Conservation (phyloP, 2,797 vertebrate species). For the Acrossocheilus wenchowensis region DNA sequence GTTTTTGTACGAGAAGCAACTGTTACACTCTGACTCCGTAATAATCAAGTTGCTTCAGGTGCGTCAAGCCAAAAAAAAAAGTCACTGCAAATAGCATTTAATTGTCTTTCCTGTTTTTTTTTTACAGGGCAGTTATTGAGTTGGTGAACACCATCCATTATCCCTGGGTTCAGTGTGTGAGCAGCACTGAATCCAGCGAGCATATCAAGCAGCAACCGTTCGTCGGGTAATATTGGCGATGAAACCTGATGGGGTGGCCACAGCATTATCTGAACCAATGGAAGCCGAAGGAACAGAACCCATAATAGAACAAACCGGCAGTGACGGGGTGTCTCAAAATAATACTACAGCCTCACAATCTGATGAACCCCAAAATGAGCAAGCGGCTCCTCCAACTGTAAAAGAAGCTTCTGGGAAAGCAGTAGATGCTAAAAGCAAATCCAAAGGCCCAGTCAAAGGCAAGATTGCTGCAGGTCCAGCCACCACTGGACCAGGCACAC, state of each 20-base stretch:
- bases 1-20: neutral
- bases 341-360: slow-evolving; percentile 34
- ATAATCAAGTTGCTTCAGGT: neutral
- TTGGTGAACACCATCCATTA: slow-evolving; percentile 25
- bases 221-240: slow-evolving; percentile 66
- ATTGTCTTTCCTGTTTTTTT: neutral
- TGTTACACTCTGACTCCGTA: neutral
- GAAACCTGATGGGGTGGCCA: slow-evolving; percentile 82
- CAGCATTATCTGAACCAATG: slow-evolving; percentile 72
- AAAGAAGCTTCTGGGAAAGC: slow-evolving; percentile 64
- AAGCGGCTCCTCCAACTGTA: slow-evolving; percentile 32
- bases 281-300: slow-evolving; percentile 68
- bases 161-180: slow-evolving; percentile 43
- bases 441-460: slow-evolving; percentile 57
- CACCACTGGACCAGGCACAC: slow-evolving; percentile 52
- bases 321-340: slow-evolving; percentile 55
- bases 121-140: slow-evolving; percentile 58
- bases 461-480: slow-evolving; percentile 49
- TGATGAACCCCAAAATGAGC: slow-evolving; percentile 56
- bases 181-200: slow-evolving; percentile 47
- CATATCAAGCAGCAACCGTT: slow-evolving; percentile 16
- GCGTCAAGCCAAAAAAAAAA: neutral
- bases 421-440: slow-evolving; percentile 65
- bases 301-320: slow-evolving; percentile 40
- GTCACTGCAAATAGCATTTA: neutral